phyloP scores from a whole-genome alignment of 2,113 vertebrate species.

The Coracopsis vasa region DNA sequence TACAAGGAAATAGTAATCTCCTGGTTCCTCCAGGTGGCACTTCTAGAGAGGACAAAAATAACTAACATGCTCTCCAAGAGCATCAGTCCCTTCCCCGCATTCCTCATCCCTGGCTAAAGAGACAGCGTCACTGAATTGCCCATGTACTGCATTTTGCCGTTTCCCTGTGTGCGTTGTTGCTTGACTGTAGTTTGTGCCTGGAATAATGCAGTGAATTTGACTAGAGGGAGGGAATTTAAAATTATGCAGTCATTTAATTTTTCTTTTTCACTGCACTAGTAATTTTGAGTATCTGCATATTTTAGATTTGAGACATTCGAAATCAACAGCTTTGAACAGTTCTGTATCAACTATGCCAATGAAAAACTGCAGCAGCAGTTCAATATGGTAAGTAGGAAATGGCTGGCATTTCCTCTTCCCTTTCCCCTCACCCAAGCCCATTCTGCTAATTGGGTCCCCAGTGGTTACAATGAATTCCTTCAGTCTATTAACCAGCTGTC shows the following conservation, averaged over 20 bases:
- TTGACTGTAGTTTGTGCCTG: neutral
- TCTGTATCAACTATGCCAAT: slow-evolving; percentile 99
- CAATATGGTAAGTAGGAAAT: slow-evolving; percentile 91
- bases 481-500: slow-evolving; percentile 48
- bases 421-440: slow-evolving; percentile 15
- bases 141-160: neutral
- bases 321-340: slow-evolving; percentile 99
- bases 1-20: neutral
- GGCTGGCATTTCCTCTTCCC: slow-evolving; percentile 44
- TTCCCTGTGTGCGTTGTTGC: neutral
- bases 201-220: neutral
- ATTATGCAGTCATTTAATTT: neutral
- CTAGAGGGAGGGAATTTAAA: neutral
- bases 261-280: neutral
- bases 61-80: neutral
- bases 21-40: neutral
- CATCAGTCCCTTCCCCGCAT: neutral
- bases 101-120: neutral
- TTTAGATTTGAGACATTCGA: slow-evolving; percentile 97
- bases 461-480: slow-evolving; percentile 35
- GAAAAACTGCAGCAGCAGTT: slow-evolving; percentile 99
- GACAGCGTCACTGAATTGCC: neutral
- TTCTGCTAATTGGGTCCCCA: slow-evolving; percentile 48
- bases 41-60: neutral
- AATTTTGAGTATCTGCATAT: slow-evolving; percentile 48